These are phyloP conservation scores for Urocyon cinereoargenteus DNA, from an alignment of 2,797 vertebrate genomes.

Conservation along the genomic window DNA sequence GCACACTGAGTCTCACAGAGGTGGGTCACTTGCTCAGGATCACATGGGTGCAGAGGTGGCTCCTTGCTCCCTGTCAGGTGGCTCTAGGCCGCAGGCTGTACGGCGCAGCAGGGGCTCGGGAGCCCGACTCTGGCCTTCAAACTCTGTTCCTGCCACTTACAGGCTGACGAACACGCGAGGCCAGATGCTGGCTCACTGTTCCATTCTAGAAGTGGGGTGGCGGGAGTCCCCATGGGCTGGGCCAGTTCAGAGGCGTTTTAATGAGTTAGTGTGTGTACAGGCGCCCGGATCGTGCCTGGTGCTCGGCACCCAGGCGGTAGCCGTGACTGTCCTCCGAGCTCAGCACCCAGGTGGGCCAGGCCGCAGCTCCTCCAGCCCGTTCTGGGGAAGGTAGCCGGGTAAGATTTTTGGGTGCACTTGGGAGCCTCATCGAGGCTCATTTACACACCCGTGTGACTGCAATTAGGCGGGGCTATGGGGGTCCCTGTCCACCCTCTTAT, in stretches of 20 bases:
- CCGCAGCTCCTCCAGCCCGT: background rate
- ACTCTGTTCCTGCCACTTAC: fast-evolving
- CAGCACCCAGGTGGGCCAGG: fast-evolving
- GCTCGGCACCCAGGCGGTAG: fast-evolving
- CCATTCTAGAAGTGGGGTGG: background rate
- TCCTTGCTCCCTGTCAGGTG: background rate
- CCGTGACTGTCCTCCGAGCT: background rate
- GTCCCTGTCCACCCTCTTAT: fast-evolving
- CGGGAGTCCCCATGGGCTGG: fast-evolving
- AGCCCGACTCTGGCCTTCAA: fast-evolving
- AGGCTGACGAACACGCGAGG: fast-evolving
- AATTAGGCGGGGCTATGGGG: background rate
- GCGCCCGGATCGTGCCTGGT: background rate
- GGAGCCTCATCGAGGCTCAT: background rate
- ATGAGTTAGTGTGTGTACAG: fast-evolving
- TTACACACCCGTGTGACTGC: background rate
- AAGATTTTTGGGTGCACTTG: background rate
- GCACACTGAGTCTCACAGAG: background rate
- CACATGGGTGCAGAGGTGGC: fast-evolving
- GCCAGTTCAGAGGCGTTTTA: too few species aligned
- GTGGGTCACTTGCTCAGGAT: fast-evolving
- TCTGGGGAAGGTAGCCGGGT: background rate
- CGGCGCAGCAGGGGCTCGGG: fast-evolving
- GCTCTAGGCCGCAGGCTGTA: background rate
- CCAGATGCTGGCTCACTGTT: background rate